These are phyloP conservation scores for Neodiprion virginianus DNA, from an alignment of 1,140 invertebrate genomes.

Conservation along the genomic window DNA sequence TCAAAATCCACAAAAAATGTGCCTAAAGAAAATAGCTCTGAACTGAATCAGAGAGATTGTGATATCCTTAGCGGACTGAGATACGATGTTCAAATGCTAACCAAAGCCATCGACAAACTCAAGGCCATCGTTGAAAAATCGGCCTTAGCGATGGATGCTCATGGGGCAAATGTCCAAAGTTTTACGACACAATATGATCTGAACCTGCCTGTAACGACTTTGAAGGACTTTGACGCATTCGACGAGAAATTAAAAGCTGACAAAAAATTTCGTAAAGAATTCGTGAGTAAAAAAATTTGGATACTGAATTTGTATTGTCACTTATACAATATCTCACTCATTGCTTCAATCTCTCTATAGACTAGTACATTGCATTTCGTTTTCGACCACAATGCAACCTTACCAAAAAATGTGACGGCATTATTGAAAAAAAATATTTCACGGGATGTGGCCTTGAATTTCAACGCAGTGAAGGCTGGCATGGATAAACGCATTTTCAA, in stretches of 20 bases:
- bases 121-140: not conserved
- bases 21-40: not conserved
- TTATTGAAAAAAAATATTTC: slow-evolving; percentile 4
- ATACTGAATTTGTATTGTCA: not conserved
- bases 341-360: not conserved
- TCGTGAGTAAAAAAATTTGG: not conserved
- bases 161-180: not conserved
- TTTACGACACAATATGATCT: not conserved
- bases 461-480: not conserved
- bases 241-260: not conserved
- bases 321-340: not conserved
- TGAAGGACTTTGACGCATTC: not conserved
- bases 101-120: not conserved
- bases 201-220: not conserved
- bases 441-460: not conserved
- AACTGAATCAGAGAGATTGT: not conserved
- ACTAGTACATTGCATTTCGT: not conserved
- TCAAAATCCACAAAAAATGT: not conserved
- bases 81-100: not conserved
- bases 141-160: not conserved
- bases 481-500: not conserved
- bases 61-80: not conserved
- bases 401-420: not conserved
- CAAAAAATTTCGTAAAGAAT: not conserved
- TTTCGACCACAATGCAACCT: not conserved